Base-by-base conservation (phyloP, 2,888 invertebrate genomes). In the Dione juno region DNA sequence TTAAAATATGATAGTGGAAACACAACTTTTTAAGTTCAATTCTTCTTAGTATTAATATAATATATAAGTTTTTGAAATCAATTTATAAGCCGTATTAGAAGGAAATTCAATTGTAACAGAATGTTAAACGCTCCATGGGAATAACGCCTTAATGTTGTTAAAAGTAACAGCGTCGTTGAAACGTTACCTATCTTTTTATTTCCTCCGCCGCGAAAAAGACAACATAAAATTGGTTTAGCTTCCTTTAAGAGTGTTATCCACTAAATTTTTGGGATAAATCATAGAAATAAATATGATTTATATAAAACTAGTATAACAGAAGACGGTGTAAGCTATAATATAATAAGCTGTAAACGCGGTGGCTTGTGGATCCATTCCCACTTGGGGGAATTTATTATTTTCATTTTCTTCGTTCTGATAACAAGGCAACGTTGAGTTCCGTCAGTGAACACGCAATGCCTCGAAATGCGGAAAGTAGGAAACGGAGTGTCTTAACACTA, bases 161-260 rank as follows among this genome's bases (percentile, higher is more conserved):
- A 74, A 75, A 74, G 57, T 67, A 71, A 74, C 67, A 64, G 64
- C 65, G 69, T 72, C 71, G 59, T 76, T 69, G 59, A 70, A 68
- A 70, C 74, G 71, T 67, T 73, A 71, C 72, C 75, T 74, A 75
- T 77, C 75, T 77, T 78, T 78, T 78, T 79, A 77, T 79, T 77
- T 74, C 69, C 73, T 75, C 75, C 76, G 75, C 78, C 79, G 77
- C 77, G 69, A 78, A 76, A 72, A 72, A 72, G 74, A 70, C 64
- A 69, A 69, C 75, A 70, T 78, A 77, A 78, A 78, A 74, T 72
- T 66, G 72, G 72, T 72, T 77, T 76, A 76, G 74, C 52, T 52
- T 52, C 43, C 5, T 40, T 61, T 43, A 53, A 59, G 52, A 52
- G 19, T 16, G 43, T 61, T 35, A 1, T 35, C 52, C 59, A 67